These are phyloP conservation scores for Calidris pugnax DNA, from an alignment of 2,113 vertebrate species.

Conservation along the genomic window DNA sequence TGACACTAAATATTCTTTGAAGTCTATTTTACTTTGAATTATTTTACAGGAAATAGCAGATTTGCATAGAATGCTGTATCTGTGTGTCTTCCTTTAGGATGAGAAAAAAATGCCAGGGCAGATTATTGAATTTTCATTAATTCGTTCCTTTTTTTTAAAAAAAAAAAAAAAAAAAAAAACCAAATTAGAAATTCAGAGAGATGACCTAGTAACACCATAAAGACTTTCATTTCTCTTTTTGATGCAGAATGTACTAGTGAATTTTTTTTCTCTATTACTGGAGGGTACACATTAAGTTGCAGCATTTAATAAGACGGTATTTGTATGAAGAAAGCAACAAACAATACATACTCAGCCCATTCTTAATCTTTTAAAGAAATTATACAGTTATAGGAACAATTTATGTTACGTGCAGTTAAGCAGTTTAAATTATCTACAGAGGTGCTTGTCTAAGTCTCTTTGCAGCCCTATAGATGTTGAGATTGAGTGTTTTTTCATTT, in stretches of 20 bases:
- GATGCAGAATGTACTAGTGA: not conserved
- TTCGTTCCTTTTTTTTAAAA: too few relatives aligned
- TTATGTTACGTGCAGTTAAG: not conserved
- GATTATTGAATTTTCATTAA: not conserved
- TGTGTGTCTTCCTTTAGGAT: not conserved
- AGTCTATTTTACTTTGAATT: constrained; percentile 1
- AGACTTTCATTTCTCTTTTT: not conserved
- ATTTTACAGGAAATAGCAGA: not conserved
- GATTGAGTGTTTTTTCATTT: not conserved
- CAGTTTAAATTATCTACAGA: not conserved
- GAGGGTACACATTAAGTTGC: not conserved
- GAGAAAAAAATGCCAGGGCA: not conserved
- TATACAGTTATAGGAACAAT: not conserved
- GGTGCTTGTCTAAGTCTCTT: not conserved
- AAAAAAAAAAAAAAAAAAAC: too few relatives aligned
- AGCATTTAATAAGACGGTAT: not conserved
- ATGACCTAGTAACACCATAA: not conserved
- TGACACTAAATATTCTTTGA: constrained; percentile 12
- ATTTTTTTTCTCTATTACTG: not conserved
- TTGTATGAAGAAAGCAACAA: not conserved
- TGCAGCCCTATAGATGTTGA: not conserved
- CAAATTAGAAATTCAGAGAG: not conserved
- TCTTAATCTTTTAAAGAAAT: not conserved
- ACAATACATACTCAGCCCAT: not conserved
- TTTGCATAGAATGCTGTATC: not conserved